These are phyloP conservation scores for Rana temporaria DNA, from an alignment of 2,113 vertebrate genomes.

Conservation along the genomic window DNA sequence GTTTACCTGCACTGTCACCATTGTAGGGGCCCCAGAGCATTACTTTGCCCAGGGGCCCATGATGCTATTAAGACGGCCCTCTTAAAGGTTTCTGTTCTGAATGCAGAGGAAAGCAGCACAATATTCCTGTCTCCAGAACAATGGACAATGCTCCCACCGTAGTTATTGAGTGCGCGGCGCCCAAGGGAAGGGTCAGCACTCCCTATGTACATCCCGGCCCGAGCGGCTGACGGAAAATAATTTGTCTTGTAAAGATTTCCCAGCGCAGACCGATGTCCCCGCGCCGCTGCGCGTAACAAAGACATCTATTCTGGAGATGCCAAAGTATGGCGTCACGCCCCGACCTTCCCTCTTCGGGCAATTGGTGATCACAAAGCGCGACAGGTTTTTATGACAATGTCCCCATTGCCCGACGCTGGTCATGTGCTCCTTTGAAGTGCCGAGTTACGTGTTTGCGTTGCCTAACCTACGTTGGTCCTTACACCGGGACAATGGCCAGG, in stretches of 20 bases:
- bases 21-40: too few relatives aligned
- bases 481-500: background rate
- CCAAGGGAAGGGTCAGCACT: too few relatives aligned
- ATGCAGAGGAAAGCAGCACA: too few relatives aligned
- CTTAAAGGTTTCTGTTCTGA: too few relatives aligned
- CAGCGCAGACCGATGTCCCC: background rate
- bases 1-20: too few relatives aligned
- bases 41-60: too few relatives aligned
- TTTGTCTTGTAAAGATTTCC: background rate
- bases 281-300: conserved; percentile 4
- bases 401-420: background rate
- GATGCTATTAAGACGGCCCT: too few relatives aligned
- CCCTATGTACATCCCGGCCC: too few relatives aligned
- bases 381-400: background rate
- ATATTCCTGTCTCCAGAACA: too few relatives aligned
- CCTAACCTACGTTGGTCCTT: background rate
- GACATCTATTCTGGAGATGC: conserved; percentile 5
- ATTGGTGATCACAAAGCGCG: background rate
- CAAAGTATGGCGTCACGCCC: background rate
- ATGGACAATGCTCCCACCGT: too few relatives aligned
- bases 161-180: too few relatives aligned
- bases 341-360: background rate
- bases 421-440: background rate
- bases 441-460: background rate
- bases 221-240: background rate